A percentile compares a stretch with the other conserved stretches of the same genome.
Evolutionary conservation across 2,113 vertebrate genomes (phyloP).

Genomic region (Passer montanus): DNA sequence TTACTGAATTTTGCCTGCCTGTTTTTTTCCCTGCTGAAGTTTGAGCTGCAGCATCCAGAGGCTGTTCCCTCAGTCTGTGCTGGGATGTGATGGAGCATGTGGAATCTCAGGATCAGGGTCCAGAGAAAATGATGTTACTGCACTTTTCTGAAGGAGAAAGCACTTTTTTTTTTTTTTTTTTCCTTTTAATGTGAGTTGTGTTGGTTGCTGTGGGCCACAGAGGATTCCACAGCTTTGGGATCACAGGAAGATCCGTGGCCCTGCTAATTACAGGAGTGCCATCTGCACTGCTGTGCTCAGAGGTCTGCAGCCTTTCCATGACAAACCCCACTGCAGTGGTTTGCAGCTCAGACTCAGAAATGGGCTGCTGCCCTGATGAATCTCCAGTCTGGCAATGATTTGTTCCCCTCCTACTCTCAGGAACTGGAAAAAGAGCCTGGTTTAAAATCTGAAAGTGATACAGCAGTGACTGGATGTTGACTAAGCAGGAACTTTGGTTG

Average conservation of each 20-base stretch:
- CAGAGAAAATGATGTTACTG: neutral
- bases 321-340: neutral
- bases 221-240: conserved; percentile 24
- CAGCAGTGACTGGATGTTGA: neutral
- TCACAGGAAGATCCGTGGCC: neutral
- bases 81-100: neutral
- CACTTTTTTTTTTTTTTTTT: too few species aligned
- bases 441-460: neutral
- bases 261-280: neutral
- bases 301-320: neutral
- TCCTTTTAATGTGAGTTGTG: neutral
- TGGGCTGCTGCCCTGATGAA: neutral
- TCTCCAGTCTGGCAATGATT: neutral
- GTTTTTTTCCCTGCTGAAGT: neutral
- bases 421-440: neutral
- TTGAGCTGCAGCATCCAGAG: neutral
- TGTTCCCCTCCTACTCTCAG: neutral
- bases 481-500: neutral
- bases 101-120: neutral
- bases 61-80: neutral
- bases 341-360: neutral
- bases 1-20: neutral
- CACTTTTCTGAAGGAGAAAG: neutral
- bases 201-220: neutral
- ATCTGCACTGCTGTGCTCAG: neutral